These are phyloP conservation scores for Ischnura elegans DNA, from an alignment of 2,888 invertebrate species.

Conservation along the genomic window DNA sequence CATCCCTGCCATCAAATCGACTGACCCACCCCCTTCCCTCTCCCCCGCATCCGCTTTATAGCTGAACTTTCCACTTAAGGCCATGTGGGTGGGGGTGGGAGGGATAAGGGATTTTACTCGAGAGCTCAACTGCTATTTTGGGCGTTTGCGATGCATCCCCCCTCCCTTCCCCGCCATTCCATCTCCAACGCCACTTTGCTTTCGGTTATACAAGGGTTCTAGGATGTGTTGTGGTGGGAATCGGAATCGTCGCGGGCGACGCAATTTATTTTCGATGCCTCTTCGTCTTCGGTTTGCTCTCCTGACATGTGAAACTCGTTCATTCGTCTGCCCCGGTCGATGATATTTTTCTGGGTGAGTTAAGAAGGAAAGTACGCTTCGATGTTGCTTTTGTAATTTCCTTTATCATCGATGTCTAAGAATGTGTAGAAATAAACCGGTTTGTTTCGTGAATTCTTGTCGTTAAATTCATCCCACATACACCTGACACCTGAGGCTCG, in stretches of 20 bases:
- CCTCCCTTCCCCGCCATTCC: neutral
- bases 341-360: neutral
- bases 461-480: too few relatives aligned
- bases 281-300: neutral
- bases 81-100: conserved; percentile 21
- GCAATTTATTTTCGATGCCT: conserved; percentile 10
- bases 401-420: neutral
- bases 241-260: conserved; percentile 7
- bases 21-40: conserved; percentile 50
- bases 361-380: too few relatives aligned
- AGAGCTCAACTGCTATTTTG: conserved; percentile 39
- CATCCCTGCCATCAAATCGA: conserved; percentile 51
- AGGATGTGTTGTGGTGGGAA: neutral
- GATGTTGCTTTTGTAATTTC: neutral
- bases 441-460: too few relatives aligned
- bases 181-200: neutral
- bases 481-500: too few relatives aligned
- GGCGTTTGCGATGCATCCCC: conserved; percentile 15
- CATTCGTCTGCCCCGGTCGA: neutral
- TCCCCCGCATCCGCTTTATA: conserved; percentile 39
- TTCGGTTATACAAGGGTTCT: neutral
- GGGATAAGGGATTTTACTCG: conserved; percentile 10
- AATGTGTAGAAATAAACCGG: too few relatives aligned
- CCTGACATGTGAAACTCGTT: neutral
- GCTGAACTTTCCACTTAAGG: conserved; percentile 44